phyloP scores from a whole-genome alignment of 1,140 invertebrate species.

The Macrostomum lignano region DNA sequence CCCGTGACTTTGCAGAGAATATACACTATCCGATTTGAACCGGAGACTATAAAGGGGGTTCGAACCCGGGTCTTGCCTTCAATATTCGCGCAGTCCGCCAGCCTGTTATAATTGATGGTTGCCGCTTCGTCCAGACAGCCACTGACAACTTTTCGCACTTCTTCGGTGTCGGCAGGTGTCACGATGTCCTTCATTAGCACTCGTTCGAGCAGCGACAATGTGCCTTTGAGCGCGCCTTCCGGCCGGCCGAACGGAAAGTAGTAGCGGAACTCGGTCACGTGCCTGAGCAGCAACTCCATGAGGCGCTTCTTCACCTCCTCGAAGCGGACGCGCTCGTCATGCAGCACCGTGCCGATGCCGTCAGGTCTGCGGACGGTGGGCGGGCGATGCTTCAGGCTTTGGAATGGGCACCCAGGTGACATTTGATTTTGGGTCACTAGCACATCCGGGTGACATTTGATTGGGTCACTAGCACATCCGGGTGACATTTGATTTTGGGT shows the following conservation, averaged over 20 bases:
- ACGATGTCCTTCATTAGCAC: conserved; percentile 93
- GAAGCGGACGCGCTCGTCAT: conserved; percentile 90
- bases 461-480: too few relatives aligned
- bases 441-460: too few relatives aligned
- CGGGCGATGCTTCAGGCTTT: too few relatives aligned
- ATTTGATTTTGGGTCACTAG: too few relatives aligned
- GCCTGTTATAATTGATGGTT: conserved; percentile 72
- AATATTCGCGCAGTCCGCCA: conserved; percentile 83
- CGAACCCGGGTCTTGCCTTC: too few relatives aligned
- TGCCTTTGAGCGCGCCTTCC: conserved; percentile 80
- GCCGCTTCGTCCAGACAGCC: conserved; percentile 89
- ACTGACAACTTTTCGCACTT: conserved; percentile 74
- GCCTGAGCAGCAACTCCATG: conserved; percentile 64
- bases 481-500: too few relatives aligned
- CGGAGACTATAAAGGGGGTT: too few relatives aligned
- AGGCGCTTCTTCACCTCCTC: conserved; percentile 81
- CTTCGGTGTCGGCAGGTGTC: conserved; percentile 78
- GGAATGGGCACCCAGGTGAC: too few relatives aligned
- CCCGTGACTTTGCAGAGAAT: too few relatives aligned
- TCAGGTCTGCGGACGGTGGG: too few relatives aligned
- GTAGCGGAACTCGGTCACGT: conserved; percentile 87
- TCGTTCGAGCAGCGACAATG: conserved; percentile 68
- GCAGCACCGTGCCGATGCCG: conserved; percentile 83
- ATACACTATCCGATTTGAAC: too few relatives aligned
- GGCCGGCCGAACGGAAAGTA: conserved; percentile 93